Conservation (phyloP, 92 coral and sea anemone genomes). For the Porites cylindrica region DNA sequence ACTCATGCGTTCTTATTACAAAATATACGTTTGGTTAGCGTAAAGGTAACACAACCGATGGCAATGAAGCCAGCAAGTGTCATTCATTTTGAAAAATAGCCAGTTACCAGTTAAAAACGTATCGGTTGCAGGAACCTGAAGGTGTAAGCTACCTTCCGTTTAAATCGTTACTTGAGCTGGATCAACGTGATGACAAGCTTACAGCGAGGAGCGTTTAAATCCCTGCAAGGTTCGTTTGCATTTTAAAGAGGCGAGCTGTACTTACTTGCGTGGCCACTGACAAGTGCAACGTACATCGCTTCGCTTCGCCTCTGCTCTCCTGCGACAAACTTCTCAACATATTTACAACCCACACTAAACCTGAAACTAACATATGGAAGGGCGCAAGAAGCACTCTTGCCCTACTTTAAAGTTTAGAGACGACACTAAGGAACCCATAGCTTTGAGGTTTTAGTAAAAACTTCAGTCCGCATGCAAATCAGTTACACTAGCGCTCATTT, state of each 20-base stretch:
- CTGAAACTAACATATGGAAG: constrained; percentile 79
- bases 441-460: background rate
- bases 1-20: background rate
- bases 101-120: constrained; percentile 11
- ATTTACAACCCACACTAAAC: constrained; percentile 62
- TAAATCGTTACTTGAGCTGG: background rate
- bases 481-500: background rate
- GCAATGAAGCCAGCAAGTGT: background rate
- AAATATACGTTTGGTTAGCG: no score
- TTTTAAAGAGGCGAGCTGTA: constrained; percentile 17
- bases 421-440: constrained; percentile 13
- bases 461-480: constrained; percentile 37
- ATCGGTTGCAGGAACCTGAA: constrained; percentile 9
- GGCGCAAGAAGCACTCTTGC: constrained; percentile 82
- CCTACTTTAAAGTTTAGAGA: constrained; percentile 6
- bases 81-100: constrained; percentile 20
- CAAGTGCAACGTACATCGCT: constrained; percentile 54
- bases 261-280: constrained; percentile 67
- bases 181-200: constrained; percentile 22
- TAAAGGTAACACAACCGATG: background rate
- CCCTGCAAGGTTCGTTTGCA: constrained; percentile 1
- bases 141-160: background rate
- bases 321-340: constrained; percentile 63
- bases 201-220: background rate
- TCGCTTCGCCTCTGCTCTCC: constrained; percentile 60